Evolutionary conservation across 2,797 vertebrate genomes (phyloP).

Genomic region (Poecilia velifera): DNA sequence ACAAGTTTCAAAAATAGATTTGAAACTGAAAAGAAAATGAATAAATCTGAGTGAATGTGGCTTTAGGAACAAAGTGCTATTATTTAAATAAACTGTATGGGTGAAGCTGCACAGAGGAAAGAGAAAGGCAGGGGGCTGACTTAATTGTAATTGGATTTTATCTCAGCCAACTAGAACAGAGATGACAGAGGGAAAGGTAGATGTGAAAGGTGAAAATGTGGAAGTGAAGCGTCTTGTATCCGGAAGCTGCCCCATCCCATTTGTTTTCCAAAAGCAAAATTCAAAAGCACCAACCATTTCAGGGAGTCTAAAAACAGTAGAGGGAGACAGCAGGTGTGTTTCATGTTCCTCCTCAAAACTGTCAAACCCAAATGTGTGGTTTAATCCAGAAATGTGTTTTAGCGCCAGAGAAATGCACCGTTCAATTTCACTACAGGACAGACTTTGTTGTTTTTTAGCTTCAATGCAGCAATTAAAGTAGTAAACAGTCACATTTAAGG

Average conservation of each 20-base stretch:
- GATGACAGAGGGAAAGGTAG: conserved; percentile 14
- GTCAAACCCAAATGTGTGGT: neutral
- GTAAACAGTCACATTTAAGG: neutral
- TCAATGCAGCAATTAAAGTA: neutral
- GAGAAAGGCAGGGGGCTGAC: neutral
- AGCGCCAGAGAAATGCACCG: neutral
- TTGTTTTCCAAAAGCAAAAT: neutral
- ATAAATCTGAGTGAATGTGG: neutral
- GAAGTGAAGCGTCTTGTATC: conserved; percentile 26
- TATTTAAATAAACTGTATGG: neutral
- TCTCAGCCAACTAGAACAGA: conserved; percentile 1
- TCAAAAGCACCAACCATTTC: neutral
- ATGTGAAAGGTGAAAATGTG: conserved; percentile 18
- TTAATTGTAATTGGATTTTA: conserved; percentile 3
- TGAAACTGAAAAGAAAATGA: conserved; percentile 21
- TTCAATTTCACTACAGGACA: neutral
- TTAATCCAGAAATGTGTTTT: neutral
- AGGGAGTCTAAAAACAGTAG: neutral
- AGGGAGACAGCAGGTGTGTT: neutral
- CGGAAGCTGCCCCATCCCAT: conserved; percentile 27
- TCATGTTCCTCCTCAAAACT: neutral
- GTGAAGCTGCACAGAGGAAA: neutral
- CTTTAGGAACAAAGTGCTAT: neutral
- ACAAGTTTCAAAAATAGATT: conserved; percentile 5
- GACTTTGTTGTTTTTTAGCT: neutral